Evolutionary conservation across 2,797 vertebrate species (phyloP).

Genomic region (Sebastes nivosus): DNA sequence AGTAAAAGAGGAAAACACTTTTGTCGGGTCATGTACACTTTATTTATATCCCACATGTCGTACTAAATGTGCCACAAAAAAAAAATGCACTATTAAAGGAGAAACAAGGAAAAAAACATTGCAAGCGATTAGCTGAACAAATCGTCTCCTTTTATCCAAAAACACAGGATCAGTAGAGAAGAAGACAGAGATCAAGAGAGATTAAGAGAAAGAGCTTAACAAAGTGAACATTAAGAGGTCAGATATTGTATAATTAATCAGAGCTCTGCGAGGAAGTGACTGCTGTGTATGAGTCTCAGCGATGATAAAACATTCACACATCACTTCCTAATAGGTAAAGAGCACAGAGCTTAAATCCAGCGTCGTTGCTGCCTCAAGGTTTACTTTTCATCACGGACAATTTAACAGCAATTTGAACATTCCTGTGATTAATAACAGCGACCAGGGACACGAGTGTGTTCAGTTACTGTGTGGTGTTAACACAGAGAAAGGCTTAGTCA

Average conservation of each 20-base stretch:
- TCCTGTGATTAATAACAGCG: slow-evolving; percentile 61
- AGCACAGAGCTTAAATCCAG: slow-evolving; percentile 21
- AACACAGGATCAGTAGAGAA: slow-evolving; percentile 2
- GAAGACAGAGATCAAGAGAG: slow-evolving; percentile 34
- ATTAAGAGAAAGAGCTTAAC: slow-evolving; percentile 49
- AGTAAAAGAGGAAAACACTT: slow-evolving; percentile 20
- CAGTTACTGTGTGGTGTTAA: slow-evolving; percentile 3
- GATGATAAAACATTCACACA: slow-evolving; percentile 56
- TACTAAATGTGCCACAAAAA: background rate
- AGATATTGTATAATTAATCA: slow-evolving; percentile 68
- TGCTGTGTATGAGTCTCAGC: slow-evolving; percentile 31
- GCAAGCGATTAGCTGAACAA: slow-evolving; percentile 6
- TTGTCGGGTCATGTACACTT: background rate
- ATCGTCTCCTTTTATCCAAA: slow-evolving; percentile 4
- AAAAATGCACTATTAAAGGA: background rate
- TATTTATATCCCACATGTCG: slow-evolving; percentile 2
- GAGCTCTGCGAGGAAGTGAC: slow-evolving; percentile 22
- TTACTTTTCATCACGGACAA: slow-evolving; percentile 65
- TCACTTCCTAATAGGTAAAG: slow-evolving; percentile 42
- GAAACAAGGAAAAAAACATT: background rate
- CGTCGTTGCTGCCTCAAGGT: slow-evolving; percentile 47
- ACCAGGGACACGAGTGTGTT: slow-evolving; percentile 4
- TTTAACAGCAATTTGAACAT: slow-evolving; percentile 68
- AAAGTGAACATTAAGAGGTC: slow-evolving; percentile 58
- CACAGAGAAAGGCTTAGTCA: slow-evolving; percentile 42